Evolutionary conservation across 2,797 vertebrate genomes (phyloP), one percentile per base, ranked within the genome.

Genomic region (Lagorchestes hirsutus): DNA sequence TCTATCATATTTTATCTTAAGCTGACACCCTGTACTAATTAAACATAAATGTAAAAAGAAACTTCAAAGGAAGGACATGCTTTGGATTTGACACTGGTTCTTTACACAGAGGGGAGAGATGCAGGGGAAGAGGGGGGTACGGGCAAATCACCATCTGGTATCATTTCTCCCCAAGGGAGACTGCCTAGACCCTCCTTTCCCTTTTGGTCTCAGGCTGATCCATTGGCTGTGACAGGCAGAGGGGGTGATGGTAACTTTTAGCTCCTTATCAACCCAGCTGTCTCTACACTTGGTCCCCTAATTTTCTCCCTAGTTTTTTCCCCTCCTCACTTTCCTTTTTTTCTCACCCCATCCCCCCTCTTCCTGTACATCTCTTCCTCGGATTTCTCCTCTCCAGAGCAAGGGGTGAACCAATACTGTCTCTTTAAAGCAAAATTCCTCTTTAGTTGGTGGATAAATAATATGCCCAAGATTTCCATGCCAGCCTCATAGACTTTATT

Each of bases 1-100:
- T 40, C 67, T 24, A 74, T 74, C 67, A 9, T 74, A 24, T 74
- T 74, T 74, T 74, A 74, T 24, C 67, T 40, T 74, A 40, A 40
- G 16, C 67, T 74, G 67, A 74, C 67, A 74, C 40, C 67, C n/a
- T 10, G 67, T 74, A 74, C n/a, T 74, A 74, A 74, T 74, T 74
- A 74, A 74, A 74, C 67, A 40, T 40, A 74, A 74, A 74, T 74
- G n/a, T 74, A 74, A 74, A 74, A 74, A 74, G n/a, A 74, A 74
- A 74, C 67, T 74, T 74, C n/a, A 74, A 74, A 40, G 67, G 9
- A 40, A 74, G 67, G 67, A 74, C 67, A 74, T 74, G 67, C 67
- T 74, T 74, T 74, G 67, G n/a, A 74, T 74, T 74, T 74, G 18
- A 74, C 67, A 74, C 22, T 74, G 40, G n/a, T 40, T 74, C n/a